Evolutionary conservation across 2,888 invertebrate genomes (phyloP), one percentile per base, ranked within the genome.

Genomic region (Hofmannophila pseudospretella): DNA sequence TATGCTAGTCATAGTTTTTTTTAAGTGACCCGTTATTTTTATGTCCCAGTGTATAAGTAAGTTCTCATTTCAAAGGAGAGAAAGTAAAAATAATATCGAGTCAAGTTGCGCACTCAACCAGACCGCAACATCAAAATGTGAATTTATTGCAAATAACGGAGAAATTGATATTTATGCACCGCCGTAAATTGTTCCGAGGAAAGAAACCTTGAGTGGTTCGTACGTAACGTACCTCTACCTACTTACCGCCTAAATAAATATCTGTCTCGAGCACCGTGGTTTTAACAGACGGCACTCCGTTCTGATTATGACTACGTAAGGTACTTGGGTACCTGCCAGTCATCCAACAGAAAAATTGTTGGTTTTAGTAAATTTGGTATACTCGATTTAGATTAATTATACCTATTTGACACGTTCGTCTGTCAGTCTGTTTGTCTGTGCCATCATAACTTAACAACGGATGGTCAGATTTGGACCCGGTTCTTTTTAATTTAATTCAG

Each of bases 141-240:
- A 65, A 69, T 72, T 72, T 72, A 73, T 68, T 58, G 62, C 60
- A 62, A 65, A 66, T 63, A 63, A 61, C 60, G 47, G 41, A 41
- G 50, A 54, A 66, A 72, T 68, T 67, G 65, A 64, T 67, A 70
- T 72, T 72, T 69, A 72, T 67, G 62, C 56, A 61, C 45, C 47
- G 65, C 49, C 68, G 57, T 70, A 69, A 70, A 68, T 64, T 63
- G 47, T 52, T 49, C 37, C 34, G 45, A 39, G 51, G 46, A 48
- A 54, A 51, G 52, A 58, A 53, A 57, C 55, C 53, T 56, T 51
- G 58, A 63, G 58, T 59, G 49, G 47, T 44, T 54, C 42, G 42
- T 45, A 48, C 34, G 39, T 39, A 38, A 38, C 37, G 16, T 16
- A 16, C 3, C 3, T 16, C 41, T 30, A 33, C 25, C 33, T 32